These are phyloP conservation scores for Lithophane socia DNA, from an alignment of 2,888 invertebrate species.

Conservation along the genomic window DNA sequence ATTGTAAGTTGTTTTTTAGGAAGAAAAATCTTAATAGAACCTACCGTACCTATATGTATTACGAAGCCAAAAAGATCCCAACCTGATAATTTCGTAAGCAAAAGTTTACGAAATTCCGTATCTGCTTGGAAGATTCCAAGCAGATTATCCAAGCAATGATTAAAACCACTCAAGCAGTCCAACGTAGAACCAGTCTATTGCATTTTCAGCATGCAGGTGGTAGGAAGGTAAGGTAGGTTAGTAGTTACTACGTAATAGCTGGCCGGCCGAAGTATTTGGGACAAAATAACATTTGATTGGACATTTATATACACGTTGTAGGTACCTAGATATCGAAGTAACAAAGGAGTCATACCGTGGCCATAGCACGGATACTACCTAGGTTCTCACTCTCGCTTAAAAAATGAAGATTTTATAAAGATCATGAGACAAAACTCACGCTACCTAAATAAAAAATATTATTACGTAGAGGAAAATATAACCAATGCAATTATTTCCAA, in stretches of 20 bases:
- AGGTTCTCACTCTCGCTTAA: not conserved
- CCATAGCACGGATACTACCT: no score
- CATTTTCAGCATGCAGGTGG: not conserved
- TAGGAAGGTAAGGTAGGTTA: not conserved
- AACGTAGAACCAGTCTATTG: not conserved
- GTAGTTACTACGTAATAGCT: not conserved
- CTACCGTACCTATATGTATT: not conserved
- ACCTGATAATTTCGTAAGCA: not conserved
- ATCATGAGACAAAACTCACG: not conserved
- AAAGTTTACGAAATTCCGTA: not conserved
- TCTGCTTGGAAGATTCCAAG: no score
- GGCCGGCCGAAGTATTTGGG: not conserved
- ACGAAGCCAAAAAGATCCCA: not conserved
- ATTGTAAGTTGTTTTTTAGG: slow-evolving; percentile 10
- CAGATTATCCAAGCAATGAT: no score
- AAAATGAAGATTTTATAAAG: not conserved
- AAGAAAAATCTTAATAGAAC: not conserved
- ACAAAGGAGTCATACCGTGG: not conserved
- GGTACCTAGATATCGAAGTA: no score
- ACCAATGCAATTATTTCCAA: no score
- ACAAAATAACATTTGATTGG: not conserved
- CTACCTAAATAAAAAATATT: not conserved
- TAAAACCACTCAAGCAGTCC: not conserved
- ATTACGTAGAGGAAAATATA: no score
- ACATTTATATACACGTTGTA: not conserved